Conservation (phyloP, 2,888 invertebrate species). For the Prosopocoilus inquinatus region DNA sequence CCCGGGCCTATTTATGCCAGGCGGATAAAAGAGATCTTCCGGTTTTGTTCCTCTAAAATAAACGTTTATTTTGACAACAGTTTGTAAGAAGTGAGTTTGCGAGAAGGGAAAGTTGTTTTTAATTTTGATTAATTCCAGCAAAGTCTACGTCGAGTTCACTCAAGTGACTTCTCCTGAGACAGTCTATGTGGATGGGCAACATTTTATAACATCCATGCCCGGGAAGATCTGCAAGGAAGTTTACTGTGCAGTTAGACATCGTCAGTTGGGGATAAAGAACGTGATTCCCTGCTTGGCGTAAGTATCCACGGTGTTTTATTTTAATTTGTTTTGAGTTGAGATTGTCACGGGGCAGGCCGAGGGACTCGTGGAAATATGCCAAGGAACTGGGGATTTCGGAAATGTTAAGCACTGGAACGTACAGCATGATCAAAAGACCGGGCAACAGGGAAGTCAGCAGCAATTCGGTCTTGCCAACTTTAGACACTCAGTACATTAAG, state of each 20-base stretch:
- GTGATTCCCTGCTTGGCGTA: conserved; percentile 59
- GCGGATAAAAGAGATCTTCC: conserved; percentile 61
- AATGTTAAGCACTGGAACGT: conserved; percentile 6
- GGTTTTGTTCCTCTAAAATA: conserved; percentile 53
- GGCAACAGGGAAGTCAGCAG: neutral
- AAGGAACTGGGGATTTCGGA: conserved; percentile 11
- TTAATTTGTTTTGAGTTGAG: neutral
- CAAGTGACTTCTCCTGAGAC: conserved; percentile 43
- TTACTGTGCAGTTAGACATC: conserved; percentile 71
- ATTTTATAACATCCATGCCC: conserved; percentile 53
- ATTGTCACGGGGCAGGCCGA: conserved; percentile 18
- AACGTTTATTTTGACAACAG: conserved; percentile 51
- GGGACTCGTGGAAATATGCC: conserved; percentile 33
- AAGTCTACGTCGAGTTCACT: conserved; percentile 68
- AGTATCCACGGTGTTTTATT: conserved; percentile 38
- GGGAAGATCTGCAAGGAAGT: conserved; percentile 68
- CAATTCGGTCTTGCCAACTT: conserved; percentile 57
- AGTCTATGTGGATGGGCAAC: conserved; percentile 38
- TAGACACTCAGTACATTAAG: conserved; percentile 59
- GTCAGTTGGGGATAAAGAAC: conserved; percentile 57
- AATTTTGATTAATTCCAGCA: conserved; percentile 51
- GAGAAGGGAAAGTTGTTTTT: neutral
- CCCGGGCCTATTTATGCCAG: conserved; percentile 69
- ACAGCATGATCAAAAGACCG: conserved; percentile 5
- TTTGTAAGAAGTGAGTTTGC: conserved; percentile 4